These are phyloP conservation scores for Campoletis sonorensis DNA, from an alignment of 1,140 invertebrate species.

Conservation along the genomic window DNA sequence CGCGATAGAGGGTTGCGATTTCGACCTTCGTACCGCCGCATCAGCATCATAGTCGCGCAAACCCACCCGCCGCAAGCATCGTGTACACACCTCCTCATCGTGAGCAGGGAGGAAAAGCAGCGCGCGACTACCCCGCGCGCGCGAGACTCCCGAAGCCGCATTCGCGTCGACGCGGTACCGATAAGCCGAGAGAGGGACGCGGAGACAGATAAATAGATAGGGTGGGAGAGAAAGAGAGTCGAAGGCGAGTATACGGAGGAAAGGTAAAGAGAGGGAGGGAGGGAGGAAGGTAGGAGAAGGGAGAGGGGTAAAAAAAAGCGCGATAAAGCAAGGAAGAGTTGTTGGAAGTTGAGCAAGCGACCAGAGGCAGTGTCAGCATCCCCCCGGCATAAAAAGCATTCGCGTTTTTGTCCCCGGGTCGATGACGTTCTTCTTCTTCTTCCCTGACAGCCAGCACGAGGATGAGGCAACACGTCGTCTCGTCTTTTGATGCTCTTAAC, in stretches of 20 bases:
- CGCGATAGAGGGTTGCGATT: conserved; percentile 34
- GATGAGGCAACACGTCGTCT: conserved; percentile 42
- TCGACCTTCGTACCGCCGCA: conserved; percentile 18
- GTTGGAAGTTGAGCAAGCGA: conserved; percentile 8
- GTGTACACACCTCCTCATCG: conserved; percentile 32
- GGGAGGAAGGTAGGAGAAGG: background rate
- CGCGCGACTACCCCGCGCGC: conserved; percentile 25
- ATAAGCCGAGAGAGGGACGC: conserved; percentile 8
- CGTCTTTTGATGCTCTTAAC: conserved; percentile 25
- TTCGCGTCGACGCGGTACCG: conserved; percentile 38
- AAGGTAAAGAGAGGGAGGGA: background rate
- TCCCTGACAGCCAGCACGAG: conserved; percentile 44
- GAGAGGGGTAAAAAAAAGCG: conserved; percentile 36
- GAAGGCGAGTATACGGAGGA: background rate
- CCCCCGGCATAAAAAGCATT: conserved; percentile 52
- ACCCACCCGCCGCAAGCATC: background rate
- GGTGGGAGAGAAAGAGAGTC: too few relatives aligned
- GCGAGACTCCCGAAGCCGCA: conserved; percentile 23
- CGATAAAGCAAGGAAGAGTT: conserved; percentile 38
- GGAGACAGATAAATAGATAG: background rate
- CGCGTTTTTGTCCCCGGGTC: conserved; percentile 41
- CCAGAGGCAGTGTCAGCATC: conserved; percentile 50
- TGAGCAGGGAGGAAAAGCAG: conserved; percentile 33
- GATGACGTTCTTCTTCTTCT: conserved; percentile 52
- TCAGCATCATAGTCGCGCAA: conserved; percentile 20